Base-by-base conservation (phyloP, 2,113 vertebrate species). In the Callaeas wilsoni region DNA sequence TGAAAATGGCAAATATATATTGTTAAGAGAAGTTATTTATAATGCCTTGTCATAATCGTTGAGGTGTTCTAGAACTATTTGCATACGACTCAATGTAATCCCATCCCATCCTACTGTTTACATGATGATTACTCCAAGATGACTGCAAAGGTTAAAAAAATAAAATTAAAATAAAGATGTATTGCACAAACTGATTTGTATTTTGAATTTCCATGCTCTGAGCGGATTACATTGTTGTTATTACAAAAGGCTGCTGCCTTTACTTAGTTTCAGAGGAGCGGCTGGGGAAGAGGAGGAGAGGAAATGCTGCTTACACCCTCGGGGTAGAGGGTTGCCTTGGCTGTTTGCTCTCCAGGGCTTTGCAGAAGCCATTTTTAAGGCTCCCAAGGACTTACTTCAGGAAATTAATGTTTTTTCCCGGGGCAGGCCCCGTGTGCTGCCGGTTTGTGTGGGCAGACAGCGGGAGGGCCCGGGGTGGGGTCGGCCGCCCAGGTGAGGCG, bases 61-160 rank as follows among this genome's bases (percentile, higher is more conserved):
- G 97, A 98, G 97, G 97, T 98, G 97, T 98, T 98, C 97, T 97
- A 98, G 97, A 98, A 93, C 97, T 97, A 97, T 98, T 98, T 98
- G 97, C 97, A 77, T 98, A 97, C 23, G 64, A 97, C 96, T 98
- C 97, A 96, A 76, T 98, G 98, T 98, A 98, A 98, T 98, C 98
- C 95, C 97, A 98, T 98, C 97, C 95, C 97, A 98, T 98, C 97
- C 97, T 98, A 95, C 97, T 98, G 98, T 98, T 98, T 98, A 98
- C 98, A 98, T 97, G 91, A 97, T 46, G 89, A 98, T 98, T 98
- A 98, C 95, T 98, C 97, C 96, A 97, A 98, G 96, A 97, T 98
- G 98, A 97, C 98, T 98, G 98, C 98, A 98, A 97, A 98, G 93
- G 95, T 98, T 95, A 97, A 98, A 97, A 98, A 98, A 96, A 84